Evolutionary conservation across 64 coral and sea anemone genomes (phyloP).

Genomic region (Exaiptasia diaphana): DNA sequence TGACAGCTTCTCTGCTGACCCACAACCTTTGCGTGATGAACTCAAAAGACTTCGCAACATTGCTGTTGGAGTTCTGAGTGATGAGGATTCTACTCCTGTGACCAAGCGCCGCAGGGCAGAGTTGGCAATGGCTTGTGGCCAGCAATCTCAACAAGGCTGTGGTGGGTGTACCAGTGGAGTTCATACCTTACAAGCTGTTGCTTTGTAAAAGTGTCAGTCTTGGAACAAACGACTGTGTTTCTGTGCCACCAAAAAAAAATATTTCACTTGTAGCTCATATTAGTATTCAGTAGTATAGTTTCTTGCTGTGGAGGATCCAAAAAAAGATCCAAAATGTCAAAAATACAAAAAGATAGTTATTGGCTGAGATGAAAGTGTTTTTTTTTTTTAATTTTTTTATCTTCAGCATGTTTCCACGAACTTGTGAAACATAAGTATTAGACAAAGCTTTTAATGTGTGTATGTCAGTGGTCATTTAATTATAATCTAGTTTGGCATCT

Average conservation of each 20-base stretch:
- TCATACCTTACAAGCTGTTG: slow-evolving; percentile 66
- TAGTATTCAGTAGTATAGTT: neutral
- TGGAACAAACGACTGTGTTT: slow-evolving; percentile 45
- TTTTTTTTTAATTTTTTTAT: neutral
- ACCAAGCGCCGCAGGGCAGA: slow-evolving; percentile 47
- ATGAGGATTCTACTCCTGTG: slow-evolving; percentile 31
- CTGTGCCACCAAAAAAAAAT: slow-evolving; percentile 15
- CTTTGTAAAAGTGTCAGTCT: slow-evolving; percentile 65
- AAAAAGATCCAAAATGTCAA: neutral
- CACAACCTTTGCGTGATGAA: slow-evolving; percentile 48
- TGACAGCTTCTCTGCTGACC: slow-evolving; percentile 9
- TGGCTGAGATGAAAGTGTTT: neutral
- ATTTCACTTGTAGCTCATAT: neutral
- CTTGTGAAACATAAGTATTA: neutral
- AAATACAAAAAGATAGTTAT: neutral
- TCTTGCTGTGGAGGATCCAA: slow-evolving; percentile 11
- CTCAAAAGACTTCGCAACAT: slow-evolving; percentile 60
- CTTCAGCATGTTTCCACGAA: too few species aligned
- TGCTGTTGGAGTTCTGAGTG: slow-evolving; percentile 55
- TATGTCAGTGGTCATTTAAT: neutral
- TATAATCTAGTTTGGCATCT: too few species aligned
- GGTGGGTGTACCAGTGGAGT: slow-evolving; percentile 53
- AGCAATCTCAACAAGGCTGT: slow-evolving; percentile 45
- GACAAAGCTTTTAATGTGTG: neutral
- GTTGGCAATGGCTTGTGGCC: slow-evolving; percentile 38